Evolutionary conservation across 2,888 invertebrate genomes (phyloP).

Genomic region (Plebejus anna): DNA sequence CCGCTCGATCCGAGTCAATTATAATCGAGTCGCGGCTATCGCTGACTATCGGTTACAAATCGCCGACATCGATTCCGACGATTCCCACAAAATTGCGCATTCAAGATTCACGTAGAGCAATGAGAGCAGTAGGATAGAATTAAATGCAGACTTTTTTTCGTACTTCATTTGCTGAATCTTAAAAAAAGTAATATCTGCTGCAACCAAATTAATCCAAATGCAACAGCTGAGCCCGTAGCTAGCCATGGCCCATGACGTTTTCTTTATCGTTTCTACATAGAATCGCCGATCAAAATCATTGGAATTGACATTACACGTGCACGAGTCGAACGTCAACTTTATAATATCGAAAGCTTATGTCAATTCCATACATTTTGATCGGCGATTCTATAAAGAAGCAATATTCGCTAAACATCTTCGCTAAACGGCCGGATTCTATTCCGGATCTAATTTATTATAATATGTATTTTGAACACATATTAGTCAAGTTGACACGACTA

Average conservation of each 20-base stretch:
- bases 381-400: no score
- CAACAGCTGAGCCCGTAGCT: background rate
- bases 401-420: no score
- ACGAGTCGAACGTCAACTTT: background rate
- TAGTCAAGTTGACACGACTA: background rate
- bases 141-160: background rate
- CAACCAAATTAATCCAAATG: background rate
- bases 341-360: no score
- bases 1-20: slow-evolving; percentile 40
- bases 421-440: background rate
- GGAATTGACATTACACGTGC: no score
- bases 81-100: slow-evolving; percentile 56
- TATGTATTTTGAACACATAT: background rate
- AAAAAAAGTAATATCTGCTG: background rate
- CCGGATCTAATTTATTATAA: background rate
- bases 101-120: slow-evolving; percentile 35
- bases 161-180: background rate
- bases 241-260: no score
- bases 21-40: slow-evolving; percentile 39
- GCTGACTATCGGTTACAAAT: slow-evolving; percentile 60
- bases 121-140: background rate
- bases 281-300: no score
- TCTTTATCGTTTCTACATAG: no score
- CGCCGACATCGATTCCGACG: slow-evolving; percentile 58
- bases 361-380: no score